phyloP scores from a whole-genome alignment of 2,797 vertebrate genomes.

The Australoheros facetus region DNA sequence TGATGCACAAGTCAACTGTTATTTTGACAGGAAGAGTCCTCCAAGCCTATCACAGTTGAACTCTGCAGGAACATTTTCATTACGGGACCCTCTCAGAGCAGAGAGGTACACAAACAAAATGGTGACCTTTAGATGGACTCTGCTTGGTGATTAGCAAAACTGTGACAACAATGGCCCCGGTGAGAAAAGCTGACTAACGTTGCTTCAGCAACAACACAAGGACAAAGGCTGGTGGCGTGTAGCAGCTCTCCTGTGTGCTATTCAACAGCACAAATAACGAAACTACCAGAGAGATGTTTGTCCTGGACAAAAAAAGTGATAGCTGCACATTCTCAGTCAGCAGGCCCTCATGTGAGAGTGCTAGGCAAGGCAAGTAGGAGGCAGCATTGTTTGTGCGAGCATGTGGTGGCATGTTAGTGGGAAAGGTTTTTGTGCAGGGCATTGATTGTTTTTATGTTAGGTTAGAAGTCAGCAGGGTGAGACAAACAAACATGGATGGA shows the following conservation, averaged over 20 bases:
- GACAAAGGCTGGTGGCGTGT: conserved; percentile 50
- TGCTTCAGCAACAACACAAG: conserved; percentile 56
- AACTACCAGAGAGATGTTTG: conserved; percentile 67
- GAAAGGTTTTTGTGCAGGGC: conserved; percentile 34
- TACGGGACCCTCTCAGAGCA: conserved; percentile 18
- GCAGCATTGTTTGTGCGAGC: conserved; percentile 39
- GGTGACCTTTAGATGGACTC: conserved; percentile 59
- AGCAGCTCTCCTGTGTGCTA: conserved; percentile 41
- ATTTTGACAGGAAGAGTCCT: conserved; percentile 24
- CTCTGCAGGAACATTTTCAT: conserved; percentile 25
- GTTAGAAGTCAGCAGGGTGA: conserved; percentile 57
- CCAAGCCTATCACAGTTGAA: conserved; percentile 5
- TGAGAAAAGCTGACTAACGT: conserved; percentile 69
- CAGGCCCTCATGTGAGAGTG: conserved; percentile 17
- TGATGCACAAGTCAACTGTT: neutral
- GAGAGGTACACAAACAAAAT: conserved; percentile 34
- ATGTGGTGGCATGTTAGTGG: conserved; percentile 18
- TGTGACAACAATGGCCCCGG: conserved; percentile 49
- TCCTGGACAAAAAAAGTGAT: conserved; percentile 37
- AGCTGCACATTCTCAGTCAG: conserved; percentile 63
- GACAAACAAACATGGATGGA: conserved; percentile 46
- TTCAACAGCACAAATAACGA: conserved; percentile 67
- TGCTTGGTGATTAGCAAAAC: conserved; percentile 53
- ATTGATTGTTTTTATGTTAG: conserved; percentile 46
- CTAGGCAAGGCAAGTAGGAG: conserved; percentile 32